Conservation (phyloP, 2,888 invertebrate genomes). For the Chironomus tentans region DNA sequence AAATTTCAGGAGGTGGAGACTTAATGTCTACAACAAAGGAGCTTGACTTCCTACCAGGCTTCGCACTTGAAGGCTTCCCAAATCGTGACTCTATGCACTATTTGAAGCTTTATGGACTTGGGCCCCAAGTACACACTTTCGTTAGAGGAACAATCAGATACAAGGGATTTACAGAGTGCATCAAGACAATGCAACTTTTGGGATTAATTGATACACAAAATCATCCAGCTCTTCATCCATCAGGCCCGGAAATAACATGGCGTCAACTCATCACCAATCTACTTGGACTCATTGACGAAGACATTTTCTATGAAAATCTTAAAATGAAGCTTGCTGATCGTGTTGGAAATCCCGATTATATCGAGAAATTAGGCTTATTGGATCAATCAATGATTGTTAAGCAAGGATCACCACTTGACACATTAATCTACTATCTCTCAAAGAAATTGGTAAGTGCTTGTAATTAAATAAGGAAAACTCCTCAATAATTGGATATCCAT, state of each 20-base stretch:
- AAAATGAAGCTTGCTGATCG: slow-evolving; percentile 73
- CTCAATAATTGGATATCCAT: not conserved
- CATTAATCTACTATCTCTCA: slow-evolving; percentile 79
- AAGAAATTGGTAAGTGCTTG: slow-evolving; percentile 65
- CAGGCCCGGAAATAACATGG: slow-evolving; percentile 96
- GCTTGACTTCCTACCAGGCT: slow-evolving; percentile 89
- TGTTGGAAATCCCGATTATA: slow-evolving; percentile 63
- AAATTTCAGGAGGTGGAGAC: slow-evolving; percentile 81
- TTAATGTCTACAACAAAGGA: slow-evolving; percentile 73
- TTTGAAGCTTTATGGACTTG: slow-evolving; percentile 76
- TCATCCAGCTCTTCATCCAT: slow-evolving; percentile 84
- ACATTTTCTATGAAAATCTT: slow-evolving; percentile 89
- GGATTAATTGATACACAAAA: slow-evolving; percentile 80
- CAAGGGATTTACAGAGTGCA: slow-evolving; percentile 76
- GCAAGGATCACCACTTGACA: slow-evolving; percentile 80
- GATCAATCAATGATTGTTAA: slow-evolving; percentile 76
- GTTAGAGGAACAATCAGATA: slow-evolving; percentile 51
- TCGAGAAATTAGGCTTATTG: slow-evolving; percentile 82
- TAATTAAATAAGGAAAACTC: slow-evolving; percentile 35
- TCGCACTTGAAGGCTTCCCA: slow-evolving; percentile 92
- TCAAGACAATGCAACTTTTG: slow-evolving; percentile 75
- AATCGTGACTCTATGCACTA: slow-evolving; percentile 93
- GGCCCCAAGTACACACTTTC: slow-evolving; percentile 73
- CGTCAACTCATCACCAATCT: slow-evolving; percentile 77
- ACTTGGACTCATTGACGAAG: slow-evolving; percentile 70